Conservation (phyloP, 2,797 vertebrate genomes). For the Chelonia mydas region DNA sequence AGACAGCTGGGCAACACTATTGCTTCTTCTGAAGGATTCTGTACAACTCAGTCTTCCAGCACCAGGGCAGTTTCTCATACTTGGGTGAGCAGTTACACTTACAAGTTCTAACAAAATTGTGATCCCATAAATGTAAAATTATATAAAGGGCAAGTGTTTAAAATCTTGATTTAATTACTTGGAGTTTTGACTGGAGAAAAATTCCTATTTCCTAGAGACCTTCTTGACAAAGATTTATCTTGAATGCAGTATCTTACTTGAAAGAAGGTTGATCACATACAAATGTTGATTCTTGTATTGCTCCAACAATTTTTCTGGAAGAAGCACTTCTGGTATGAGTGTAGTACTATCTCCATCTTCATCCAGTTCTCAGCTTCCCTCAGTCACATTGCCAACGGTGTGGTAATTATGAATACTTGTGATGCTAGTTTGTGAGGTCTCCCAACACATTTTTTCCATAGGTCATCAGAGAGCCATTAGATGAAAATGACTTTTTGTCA, state of each 20-base stretch:
- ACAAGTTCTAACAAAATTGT: neutral
- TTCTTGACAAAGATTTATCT: neutral
- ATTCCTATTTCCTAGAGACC: neutral
- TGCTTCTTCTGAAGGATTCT: conserved; percentile 95
- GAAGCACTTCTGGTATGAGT: neutral
- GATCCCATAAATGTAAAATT: neutral
- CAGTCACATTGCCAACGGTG: neutral
- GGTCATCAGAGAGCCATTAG: neutral
- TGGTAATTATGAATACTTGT: neutral
- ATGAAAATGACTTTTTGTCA: neutral
- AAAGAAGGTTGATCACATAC: neutral
- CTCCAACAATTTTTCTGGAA: neutral
- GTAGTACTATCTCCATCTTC: neutral
- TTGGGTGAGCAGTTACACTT: conserved; percentile 86
- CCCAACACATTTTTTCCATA: neutral
- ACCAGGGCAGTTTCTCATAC: conserved; percentile 96
- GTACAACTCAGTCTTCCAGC: conserved; percentile 94
- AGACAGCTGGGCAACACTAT: conserved; percentile 95
- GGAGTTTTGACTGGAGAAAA: neutral
- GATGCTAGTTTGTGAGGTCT: neutral
- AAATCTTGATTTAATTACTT: neutral
- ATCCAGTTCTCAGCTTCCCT: neutral
- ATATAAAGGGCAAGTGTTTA: neutral
- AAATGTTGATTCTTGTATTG: neutral
- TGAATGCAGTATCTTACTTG: neutral